Base-by-base conservation (phyloP, 1,140 invertebrate species). In the Saccostrea cuccullata region DNA sequence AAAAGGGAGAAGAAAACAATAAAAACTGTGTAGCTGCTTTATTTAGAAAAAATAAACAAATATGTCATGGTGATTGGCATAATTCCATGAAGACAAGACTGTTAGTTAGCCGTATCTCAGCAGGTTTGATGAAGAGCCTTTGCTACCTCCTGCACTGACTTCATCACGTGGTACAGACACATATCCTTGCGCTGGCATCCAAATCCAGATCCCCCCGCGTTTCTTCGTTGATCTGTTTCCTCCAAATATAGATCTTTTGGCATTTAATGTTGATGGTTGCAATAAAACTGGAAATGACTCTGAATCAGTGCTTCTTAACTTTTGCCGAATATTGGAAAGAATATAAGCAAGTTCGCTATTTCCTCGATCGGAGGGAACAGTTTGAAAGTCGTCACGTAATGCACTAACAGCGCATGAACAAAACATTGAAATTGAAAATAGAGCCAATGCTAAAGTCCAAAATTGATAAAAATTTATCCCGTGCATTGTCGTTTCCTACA, bases 111-210 rank as follows among this genome's bases (percentile, higher is more conserved):
- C 93, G 67, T 93, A 93, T 86, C 93, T 86, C 17, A 94, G 85
- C 23, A 94, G 89, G n/a, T 91, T 92, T 60, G 87, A 89, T 30
- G 91, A 89, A 58, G 88, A 70, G 30, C 89, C 88, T 60, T 82
- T 87, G 13, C 84, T 73, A 11, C 30, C 87, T 13, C 82, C 67
- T 64, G 82, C 88, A 13, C 87, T 87, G 11, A 55, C 70, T 12
- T 89, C 91, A 47, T 91, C 89, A 60, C 86, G 85, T 86, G 91
- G 91, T 30, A 94, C 91, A 23, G 92, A 90, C 55, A 94, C 92
- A 85, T 93, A 94, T 64, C 93, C 93, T 82, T 93, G 93, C n/a
- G 93, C 92, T 20, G 93, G 93, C 93, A 94, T 93, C 93, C 93
- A 94, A 67, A 94, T 92, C 92, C 93, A 93, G 84, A 91, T 91